Evolutionary conservation across 2,888 invertebrate genomes (phyloP).

Genomic region (Aphodius sticticus): DNA sequence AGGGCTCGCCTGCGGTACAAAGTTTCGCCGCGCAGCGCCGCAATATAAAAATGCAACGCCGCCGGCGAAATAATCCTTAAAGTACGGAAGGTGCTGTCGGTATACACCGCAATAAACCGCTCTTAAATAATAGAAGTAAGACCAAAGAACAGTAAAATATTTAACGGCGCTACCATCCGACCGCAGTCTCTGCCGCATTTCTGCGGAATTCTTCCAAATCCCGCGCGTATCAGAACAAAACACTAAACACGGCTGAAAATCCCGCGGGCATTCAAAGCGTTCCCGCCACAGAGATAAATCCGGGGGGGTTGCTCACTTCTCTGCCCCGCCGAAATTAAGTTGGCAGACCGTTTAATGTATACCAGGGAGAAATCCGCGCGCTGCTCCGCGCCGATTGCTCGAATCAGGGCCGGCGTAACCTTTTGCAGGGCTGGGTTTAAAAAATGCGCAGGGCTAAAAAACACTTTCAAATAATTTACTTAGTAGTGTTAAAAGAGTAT

Average conservation of each 20-base stretch:
- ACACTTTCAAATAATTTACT: no score
- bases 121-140: constrained; percentile 4
- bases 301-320: not conserved
- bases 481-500: no score
- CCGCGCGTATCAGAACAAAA: constrained; percentile 4
- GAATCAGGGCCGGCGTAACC: not conserved
- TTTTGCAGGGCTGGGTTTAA: no score
- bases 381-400: not conserved
- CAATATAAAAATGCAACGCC: not conserved
- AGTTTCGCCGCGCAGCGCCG: not conserved
- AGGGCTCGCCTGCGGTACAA: not conserved
- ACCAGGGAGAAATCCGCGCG: not conserved
- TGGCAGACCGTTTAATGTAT: not conserved
- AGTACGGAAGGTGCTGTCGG: not conserved
- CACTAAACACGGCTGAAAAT: not conserved
- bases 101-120: not conserved
- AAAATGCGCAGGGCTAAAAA: no score
- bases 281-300: not conserved
- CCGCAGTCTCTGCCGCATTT: not conserved
- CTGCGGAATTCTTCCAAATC: not conserved
- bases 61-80: not conserved
- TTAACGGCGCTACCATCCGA: not conserved
- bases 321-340: not conserved
- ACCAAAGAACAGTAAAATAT: not conserved
- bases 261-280: constrained; percentile 4